These are phyloP conservation scores for Tragelaphus eurycerus DNA, from an alignment of 2,797 vertebrate genomes.

Conservation along the genomic window DNA sequence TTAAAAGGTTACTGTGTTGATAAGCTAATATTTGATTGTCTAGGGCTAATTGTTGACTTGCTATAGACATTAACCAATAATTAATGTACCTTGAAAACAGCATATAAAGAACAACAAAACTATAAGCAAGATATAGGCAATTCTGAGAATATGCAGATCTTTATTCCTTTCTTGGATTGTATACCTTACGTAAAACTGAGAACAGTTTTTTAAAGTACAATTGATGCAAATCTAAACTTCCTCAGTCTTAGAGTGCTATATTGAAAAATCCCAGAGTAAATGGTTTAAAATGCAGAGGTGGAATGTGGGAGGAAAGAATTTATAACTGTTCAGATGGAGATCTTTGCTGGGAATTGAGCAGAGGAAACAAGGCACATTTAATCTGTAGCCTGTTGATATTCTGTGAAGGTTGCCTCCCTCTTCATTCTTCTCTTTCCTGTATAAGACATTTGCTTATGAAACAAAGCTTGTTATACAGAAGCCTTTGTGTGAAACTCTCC, in stretches of 20 bases:
- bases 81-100: slow-evolving; percentile 12
- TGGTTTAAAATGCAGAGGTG: slow-evolving; percentile 50
- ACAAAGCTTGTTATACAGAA: slow-evolving; percentile 42
- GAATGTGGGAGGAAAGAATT: slow-evolving; percentile 59
- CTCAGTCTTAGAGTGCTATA: background rate
- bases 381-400: slow-evolving; percentile 51
- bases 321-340: slow-evolving; percentile 63
- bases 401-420: slow-evolving; percentile 19
- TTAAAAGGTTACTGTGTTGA: background rate
- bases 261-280: slow-evolving; percentile 7
- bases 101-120: slow-evolving; percentile 38
- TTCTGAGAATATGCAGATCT: slow-evolving; percentile 19
- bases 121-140: background rate
- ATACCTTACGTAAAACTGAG: slow-evolving; percentile 15
- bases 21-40: slow-evolving; percentile 6
- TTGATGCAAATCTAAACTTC: background rate
- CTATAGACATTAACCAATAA: slow-evolving; percentile 6
- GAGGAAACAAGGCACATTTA: slow-evolving; percentile 54
- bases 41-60: background rate
- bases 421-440: slow-evolving; percentile 32
- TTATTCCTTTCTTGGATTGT: slow-evolving; percentile 15
- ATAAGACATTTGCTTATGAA: slow-evolving; percentile 39
- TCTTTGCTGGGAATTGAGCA: slow-evolving; percentile 52
- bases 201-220: background rate
- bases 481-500: background rate